These are phyloP conservation scores for Amiota minor DNA, from an alignment of 2,888 invertebrate species.

Conservation along the genomic window DNA sequence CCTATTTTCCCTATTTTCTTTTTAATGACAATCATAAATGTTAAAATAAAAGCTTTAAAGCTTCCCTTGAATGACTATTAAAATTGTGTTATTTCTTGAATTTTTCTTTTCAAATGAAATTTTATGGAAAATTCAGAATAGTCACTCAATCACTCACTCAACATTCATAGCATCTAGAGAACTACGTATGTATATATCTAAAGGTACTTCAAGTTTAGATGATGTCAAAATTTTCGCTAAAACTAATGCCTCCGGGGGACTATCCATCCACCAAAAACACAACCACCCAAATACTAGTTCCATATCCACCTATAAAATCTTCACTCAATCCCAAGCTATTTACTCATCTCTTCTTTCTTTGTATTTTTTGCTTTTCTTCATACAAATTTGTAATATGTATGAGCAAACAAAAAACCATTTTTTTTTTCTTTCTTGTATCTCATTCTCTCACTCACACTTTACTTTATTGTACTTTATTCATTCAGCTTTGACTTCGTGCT, in stretches of 20 bases:
- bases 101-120: constrained; percentile 54
- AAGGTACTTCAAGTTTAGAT: constrained; percentile 8
- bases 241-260: neutral
- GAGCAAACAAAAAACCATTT: too few relatives aligned
- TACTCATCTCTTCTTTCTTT: neutral
- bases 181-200: too few relatives aligned
- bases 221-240: neutral
- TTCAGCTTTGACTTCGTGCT: constrained; percentile 1
- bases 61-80: constrained; percentile 7
- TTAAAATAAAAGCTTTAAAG: neutral
- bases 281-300: neutral
- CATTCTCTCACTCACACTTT: neutral
- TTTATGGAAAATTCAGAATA: constrained; percentile 49
- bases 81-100: neutral
- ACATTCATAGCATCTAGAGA: constrained; percentile 4
- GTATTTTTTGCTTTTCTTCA: neutral
- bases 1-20: neutral
- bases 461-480: neutral
- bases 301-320: too few relatives aligned
- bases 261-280: neutral
- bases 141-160: constrained; percentile 1
- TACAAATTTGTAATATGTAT: neutral
- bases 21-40: neutral
- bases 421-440: neutral
- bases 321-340: too few relatives aligned